phyloP scores from a whole-genome alignment of 2,113 vertebrate species.

The Cyprinodon tularosa region DNA sequence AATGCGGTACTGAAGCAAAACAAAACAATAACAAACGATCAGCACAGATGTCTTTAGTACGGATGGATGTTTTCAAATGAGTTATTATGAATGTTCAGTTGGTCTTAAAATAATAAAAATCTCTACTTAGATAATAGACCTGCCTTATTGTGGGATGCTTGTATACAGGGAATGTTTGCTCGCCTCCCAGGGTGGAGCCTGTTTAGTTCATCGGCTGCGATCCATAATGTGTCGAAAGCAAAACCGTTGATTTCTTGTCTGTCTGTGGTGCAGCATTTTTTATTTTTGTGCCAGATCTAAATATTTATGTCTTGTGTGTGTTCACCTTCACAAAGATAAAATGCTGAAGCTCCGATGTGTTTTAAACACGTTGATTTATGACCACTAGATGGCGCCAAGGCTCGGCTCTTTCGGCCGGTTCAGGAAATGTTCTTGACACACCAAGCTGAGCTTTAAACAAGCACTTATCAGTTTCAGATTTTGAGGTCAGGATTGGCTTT shows the following conservation, averaged over 20 bases:
- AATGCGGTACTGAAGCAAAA: constrained; percentile 23
- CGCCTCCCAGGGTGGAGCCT: no score
- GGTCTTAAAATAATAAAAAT: background rate
- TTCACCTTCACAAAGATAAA: constrained; percentile 5
- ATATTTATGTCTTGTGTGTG: constrained; percentile 23
- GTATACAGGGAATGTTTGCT: background rate
- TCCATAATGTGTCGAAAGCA: constrained; percentile 1
- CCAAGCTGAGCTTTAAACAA: no score
- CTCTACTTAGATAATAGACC: no score
- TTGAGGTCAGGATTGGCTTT: background rate
- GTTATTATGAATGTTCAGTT: background rate
- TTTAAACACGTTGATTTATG: constrained; percentile 2
- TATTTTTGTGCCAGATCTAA: constrained; percentile 56
- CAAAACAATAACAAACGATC: background rate
- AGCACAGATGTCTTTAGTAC: background rate
- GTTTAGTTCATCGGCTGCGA: constrained; percentile 1
- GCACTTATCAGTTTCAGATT: no score
- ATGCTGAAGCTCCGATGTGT: background rate
- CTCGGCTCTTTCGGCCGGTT: background rate
- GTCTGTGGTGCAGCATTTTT: constrained; percentile 30
- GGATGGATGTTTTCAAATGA: background rate
- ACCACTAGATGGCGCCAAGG: constrained; percentile 52
- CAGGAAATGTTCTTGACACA: background rate
- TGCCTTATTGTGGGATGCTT: background rate
- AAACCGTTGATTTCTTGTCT: background rate